phyloP scores from a whole-genome alignment of 1,140 invertebrate species.

The Ericerus pela region DNA sequence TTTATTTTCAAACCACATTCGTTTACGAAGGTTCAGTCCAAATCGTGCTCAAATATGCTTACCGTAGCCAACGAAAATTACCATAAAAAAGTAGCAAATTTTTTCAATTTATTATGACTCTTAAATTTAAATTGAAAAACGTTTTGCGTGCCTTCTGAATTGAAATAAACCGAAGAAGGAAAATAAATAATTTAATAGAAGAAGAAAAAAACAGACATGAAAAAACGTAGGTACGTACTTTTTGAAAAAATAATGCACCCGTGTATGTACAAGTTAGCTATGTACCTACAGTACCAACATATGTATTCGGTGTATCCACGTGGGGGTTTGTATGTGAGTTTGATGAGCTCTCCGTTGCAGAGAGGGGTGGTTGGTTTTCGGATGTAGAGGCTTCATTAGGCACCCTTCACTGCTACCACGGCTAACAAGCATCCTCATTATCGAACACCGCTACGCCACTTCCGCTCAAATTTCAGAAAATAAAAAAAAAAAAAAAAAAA shows the following conservation, averaged over 20 bases:
- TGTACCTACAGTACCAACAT: no score
- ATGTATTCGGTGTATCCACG: constrained; percentile 1
- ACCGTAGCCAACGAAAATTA: no score
- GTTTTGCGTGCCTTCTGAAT: not conserved
- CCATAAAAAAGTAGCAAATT: no score
- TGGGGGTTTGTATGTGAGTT: not conserved
- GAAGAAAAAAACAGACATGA: no score
- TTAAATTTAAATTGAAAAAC: not conserved
- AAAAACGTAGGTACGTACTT: no score
- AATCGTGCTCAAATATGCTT: no score
- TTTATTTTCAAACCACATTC: no score
- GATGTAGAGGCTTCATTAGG: constrained; percentile 8
- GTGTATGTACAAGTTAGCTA: no score
- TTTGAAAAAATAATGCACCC: constrained; percentile 4
- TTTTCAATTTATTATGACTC: not conserved
- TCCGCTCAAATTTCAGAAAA: constrained; percentile 5
- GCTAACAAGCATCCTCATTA: constrained; percentile 10
- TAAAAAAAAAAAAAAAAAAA: no score
- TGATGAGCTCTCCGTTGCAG: constrained; percentile 5
- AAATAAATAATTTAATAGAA: no score
- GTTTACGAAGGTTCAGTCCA: no score
- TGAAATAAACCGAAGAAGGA: constrained; percentile 4
- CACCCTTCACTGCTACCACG: constrained; percentile 2
- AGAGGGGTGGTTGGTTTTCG: not conserved
- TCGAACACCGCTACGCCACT: constrained; percentile 4